phyloP scores from a whole-genome alignment of 2,888 invertebrate species.

The Taphrorychus bicolor region DNA sequence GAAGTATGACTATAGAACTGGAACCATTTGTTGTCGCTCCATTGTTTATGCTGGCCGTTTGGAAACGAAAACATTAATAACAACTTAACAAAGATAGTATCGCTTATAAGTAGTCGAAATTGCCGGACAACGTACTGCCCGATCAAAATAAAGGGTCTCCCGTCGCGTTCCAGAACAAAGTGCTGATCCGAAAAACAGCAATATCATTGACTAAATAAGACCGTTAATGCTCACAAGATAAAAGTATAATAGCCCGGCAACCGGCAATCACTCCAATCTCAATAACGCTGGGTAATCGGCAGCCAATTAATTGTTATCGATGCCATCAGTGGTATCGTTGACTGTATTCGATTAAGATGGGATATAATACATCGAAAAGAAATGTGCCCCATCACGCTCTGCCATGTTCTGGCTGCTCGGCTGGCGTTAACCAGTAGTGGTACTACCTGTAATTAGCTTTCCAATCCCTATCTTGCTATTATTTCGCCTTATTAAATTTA shows the following conservation, averaged over 20 bases:
- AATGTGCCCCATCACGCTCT: constrained; percentile 56
- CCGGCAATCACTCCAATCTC: constrained; percentile 55
- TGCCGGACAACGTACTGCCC: constrained; percentile 22
- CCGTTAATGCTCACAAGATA: constrained; percentile 51
- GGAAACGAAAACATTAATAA: background rate
- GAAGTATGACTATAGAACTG: too few relatives aligned
- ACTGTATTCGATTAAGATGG: constrained; percentile 58
- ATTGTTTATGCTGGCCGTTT: too few relatives aligned
- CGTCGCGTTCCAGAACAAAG: constrained; percentile 26
- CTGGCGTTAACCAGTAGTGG: constrained; percentile 55
- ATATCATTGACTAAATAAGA: constrained; percentile 54
- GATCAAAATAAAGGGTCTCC: constrained; percentile 37
- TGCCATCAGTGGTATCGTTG: constrained; percentile 52
- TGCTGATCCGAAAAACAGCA: constrained; percentile 44
- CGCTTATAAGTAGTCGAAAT: constrained; percentile 19
- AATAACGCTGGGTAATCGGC: constrained; percentile 55
- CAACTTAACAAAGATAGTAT: constrained; percentile 17
- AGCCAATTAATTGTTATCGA: constrained; percentile 58
- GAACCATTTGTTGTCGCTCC: too few relatives aligned
- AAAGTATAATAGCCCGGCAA: constrained; percentile 49
- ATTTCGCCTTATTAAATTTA: constrained; percentile 43
- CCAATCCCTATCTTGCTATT: constrained; percentile 40
- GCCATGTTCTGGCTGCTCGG: background rate
- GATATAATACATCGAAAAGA: constrained; percentile 49
- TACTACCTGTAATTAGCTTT: constrained; percentile 50